Evolutionary conservation across 2,113 vertebrate genomes (phyloP).

Genomic region (Acanthisitta chloris): DNA sequence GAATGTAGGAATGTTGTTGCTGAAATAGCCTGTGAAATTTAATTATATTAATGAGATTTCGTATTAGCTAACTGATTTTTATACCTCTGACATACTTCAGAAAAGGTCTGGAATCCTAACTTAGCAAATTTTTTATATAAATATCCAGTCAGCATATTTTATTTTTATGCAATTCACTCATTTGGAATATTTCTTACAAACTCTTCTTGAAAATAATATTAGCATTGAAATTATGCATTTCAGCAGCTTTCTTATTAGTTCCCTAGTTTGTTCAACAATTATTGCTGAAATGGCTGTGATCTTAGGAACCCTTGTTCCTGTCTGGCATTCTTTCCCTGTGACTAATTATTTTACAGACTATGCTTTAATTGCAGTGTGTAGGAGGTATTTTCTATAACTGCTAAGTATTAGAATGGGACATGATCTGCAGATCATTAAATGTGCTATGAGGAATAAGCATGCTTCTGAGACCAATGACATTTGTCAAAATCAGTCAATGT

Average conservation of each 20-base stretch:
- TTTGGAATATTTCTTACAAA: neutral
- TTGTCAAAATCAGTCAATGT: slow-evolving; percentile 59
- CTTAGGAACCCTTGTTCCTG: slow-evolving; percentile 16
- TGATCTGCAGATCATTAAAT: slow-evolving; percentile 70
- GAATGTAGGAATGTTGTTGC: neutral
- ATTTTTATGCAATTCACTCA: neutral
- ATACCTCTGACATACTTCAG: neutral
- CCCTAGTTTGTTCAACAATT: slow-evolving; percentile 40
- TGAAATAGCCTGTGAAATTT: neutral
- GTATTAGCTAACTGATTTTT: neutral
- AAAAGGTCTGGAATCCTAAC: neutral
- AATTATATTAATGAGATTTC: neutral
- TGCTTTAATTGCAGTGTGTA: slow-evolving; percentile 69
- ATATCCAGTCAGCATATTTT: neutral
- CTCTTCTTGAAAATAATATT: neutral
- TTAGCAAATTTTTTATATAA: neutral
- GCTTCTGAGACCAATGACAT: slow-evolving; percentile 57
- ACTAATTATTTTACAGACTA: slow-evolving; percentile 71
- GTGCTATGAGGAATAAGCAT: slow-evolving; percentile 38
- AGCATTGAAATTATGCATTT: slow-evolving; percentile 22
- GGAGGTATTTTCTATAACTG: slow-evolving; percentile 59
- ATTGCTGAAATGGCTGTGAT: slow-evolving; percentile 59
- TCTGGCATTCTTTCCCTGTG: slow-evolving; percentile 54
- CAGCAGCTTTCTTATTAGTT: slow-evolving; percentile 21
- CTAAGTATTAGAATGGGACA: slow-evolving; percentile 51